Evolutionary conservation across 2,113 vertebrate species (phyloP), one percentile per base, ranked within the genome.

Genomic region (Anolis sagrei): DNA sequence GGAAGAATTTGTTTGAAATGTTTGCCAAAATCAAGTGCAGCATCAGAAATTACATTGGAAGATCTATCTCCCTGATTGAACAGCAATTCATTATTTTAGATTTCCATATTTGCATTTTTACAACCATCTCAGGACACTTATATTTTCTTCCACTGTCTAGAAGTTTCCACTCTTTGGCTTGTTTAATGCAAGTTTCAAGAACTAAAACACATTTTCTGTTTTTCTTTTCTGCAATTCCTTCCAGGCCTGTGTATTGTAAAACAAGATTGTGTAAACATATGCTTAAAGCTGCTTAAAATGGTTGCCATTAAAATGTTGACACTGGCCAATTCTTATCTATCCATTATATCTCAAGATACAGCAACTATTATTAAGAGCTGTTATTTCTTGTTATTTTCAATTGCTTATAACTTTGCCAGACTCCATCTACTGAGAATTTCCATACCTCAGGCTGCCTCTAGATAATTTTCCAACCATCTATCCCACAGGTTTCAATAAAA

Each of bases 221-320:
- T 90, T 84, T 27, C 0, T 0, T 80, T 83, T 87, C 39, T 74
- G 36, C 23, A 80, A 25, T 34, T 11, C 49, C 44, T 1, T 16
- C 81, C 91, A 88, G 73, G 29, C 83, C 85, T 90, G 48, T 89
- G 36, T 5, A 1, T 88, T 86, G 87, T 88, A 90, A 85, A 81
- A 91, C 82, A 25, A 27, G 70, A 76, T 39, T 90, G 58, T 79
- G 66, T 90, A 85, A 84, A 85, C 85, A 89, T 16, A 34, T 49
- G 82, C 49, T 79, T 86, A 32, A 74, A 89, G 83, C 83, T 81
- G 81, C 62, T 44, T 87, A 79, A 36, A 48, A 73, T 74, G 76
- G 36, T n/a, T 86, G 51, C 84, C 68, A 79, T 73, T 73, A 79
- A 86, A 79, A 79, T 79, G 76, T 79, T 79, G 54, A 73, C 54